A percentile compares a stretch with the other conserved stretches of the same genome.
These are phyloP conservation scores for Adineta ricciae DNA, from an alignment of 2,888 invertebrate species.

Conservation along the genomic window DNA sequence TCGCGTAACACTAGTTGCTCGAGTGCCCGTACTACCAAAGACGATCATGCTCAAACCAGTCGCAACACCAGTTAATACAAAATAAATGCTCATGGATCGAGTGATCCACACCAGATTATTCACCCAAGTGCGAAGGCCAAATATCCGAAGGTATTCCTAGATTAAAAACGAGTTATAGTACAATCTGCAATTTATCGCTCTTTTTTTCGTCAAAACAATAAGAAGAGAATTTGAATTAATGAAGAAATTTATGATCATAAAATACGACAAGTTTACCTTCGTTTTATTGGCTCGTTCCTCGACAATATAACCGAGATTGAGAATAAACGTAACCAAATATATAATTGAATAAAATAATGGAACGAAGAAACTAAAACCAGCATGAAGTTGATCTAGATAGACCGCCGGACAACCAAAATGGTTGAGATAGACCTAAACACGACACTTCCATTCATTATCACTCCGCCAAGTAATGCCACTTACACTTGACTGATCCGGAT, in stretches of 20 bases:
- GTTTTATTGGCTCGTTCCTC: conserved; percentile 30
- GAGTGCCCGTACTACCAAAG: not conserved
- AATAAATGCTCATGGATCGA: conserved; percentile 23
- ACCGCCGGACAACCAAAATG: conserved; percentile 25
- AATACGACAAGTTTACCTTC: not conserved
- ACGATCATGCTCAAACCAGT: not conserved
- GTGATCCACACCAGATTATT: conserved; percentile 30
- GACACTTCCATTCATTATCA: not conserved
- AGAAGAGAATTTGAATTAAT: no score
- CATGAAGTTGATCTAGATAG: conserved; percentile 25
- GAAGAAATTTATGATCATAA: no score
- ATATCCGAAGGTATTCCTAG: conserved; percentile 32
- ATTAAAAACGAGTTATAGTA: not conserved
- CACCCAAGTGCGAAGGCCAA: conserved; percentile 19
- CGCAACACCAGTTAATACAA: conserved; percentile 2
- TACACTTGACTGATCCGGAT: not conserved
- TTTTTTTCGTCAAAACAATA: no score
- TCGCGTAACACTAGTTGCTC: not conserved
- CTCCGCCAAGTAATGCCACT: not conserved
- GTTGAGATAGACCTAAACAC: not conserved
- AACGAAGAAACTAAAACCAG: conserved; percentile 24
- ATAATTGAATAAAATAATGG: conserved; percentile 20
- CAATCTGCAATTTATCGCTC: no score
- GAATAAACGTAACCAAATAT: conserved; percentile 23
- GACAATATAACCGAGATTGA: conserved; percentile 26